Evolutionary conservation across 2,888 invertebrate genomes (phyloP).

Genomic region (Orchesellides sinensis): DNA sequence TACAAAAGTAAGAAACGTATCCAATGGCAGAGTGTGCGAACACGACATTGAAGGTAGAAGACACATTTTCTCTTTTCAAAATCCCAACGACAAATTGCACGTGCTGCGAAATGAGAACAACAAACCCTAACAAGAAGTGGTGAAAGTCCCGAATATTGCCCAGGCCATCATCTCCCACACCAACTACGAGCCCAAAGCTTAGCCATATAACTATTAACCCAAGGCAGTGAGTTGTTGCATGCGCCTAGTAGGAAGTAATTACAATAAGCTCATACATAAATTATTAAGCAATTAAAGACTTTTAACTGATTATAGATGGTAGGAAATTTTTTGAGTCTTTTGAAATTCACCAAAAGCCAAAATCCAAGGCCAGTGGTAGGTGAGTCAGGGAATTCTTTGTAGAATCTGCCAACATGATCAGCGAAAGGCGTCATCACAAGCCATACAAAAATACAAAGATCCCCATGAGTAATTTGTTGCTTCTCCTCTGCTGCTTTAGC

Average conservation of each 20-base stretch:
- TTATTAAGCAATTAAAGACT: too few relatives aligned
- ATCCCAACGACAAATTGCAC: too few relatives aligned
- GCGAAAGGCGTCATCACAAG: not conserved
- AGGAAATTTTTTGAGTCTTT: not conserved
- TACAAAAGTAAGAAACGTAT: not conserved
- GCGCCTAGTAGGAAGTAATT: not conserved
- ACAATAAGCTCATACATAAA: not conserved
- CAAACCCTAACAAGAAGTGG: not conserved
- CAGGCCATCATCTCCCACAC: not conserved
- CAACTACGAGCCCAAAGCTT: not conserved
- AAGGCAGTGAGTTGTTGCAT: not conserved
- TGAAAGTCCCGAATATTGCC: not conserved
- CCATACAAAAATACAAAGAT: not conserved
- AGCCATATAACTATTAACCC: not conserved
- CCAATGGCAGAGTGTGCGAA: not conserved
- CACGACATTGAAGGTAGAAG: too few relatives aligned
- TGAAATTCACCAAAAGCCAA: not conserved
- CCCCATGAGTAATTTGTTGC: not conserved
- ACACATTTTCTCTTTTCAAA: too few relatives aligned
- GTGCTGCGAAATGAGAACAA: not conserved
- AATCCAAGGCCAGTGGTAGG: not conserved
- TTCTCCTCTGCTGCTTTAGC: not conserved
- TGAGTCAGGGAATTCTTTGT: not conserved
- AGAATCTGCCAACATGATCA: not conserved
- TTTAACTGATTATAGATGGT: not conserved